Conservation (phyloP, 2,888 invertebrate genomes). For the Acanthosepion pharaonis region DNA sequence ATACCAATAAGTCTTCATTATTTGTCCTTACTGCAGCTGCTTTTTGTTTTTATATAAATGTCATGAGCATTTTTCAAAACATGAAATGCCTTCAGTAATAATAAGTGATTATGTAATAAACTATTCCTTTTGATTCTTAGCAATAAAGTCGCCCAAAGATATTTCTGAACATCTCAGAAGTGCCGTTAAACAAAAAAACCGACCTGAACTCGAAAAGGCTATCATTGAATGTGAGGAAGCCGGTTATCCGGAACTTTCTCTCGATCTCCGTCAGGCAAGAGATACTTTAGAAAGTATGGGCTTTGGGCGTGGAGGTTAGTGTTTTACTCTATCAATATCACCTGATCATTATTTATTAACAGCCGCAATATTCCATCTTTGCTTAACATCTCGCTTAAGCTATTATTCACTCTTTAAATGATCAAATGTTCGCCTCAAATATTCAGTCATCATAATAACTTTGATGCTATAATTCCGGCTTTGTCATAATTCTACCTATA, state of each 20-base stretch:
- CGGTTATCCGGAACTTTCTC: constrained; percentile 6
- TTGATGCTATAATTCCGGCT: no score
- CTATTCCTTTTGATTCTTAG: background rate
- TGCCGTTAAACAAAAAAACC: background rate
- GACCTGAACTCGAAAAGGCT: background rate
- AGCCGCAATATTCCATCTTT: background rate
- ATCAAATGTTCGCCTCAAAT: background rate
- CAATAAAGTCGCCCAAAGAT: background rate
- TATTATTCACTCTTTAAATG: background rate
- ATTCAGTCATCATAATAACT: no score
- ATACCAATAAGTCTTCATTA: no score
- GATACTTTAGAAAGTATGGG: constrained; percentile 1
- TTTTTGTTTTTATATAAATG: no score
- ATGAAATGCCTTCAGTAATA: no score
- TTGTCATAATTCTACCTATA: no score
- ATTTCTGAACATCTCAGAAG: background rate
- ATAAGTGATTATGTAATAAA: background rate
- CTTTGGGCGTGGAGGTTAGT: constrained; percentile 5
- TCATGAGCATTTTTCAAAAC: no score
- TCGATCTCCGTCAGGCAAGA: background rate
- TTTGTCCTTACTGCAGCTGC: no score
- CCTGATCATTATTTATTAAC: background rate
- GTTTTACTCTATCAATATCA: background rate
- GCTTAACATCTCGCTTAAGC: background rate
- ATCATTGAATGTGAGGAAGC: background rate